These are phyloP conservation scores for Stramonita haemastoma DNA, from an alignment of 2,888 invertebrate species.

Conservation along the genomic window DNA sequence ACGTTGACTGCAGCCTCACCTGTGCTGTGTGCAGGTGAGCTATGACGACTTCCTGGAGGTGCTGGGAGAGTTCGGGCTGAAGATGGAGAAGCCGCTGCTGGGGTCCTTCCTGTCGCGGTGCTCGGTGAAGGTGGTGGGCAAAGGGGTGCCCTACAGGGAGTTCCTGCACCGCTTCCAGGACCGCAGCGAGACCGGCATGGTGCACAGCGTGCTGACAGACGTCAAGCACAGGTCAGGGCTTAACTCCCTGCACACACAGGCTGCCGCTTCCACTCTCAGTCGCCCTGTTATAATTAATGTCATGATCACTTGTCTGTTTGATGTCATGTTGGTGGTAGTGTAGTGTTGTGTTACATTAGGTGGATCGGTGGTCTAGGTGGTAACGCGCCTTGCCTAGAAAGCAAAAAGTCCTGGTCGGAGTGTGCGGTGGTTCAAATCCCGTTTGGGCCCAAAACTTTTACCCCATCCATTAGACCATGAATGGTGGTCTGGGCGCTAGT, in stretches of 20 bases:
- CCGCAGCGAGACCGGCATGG: slow-evolving; percentile 75
- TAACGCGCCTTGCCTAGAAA: too few species aligned
- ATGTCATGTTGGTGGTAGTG: too few species aligned
- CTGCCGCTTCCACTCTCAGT: not conserved
- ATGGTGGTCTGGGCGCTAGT: too few species aligned
- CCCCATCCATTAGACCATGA: too few species aligned
- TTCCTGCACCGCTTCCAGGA: slow-evolving; percentile 77
- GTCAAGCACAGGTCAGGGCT: slow-evolving; percentile 71
- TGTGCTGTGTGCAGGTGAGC: slow-evolving; percentile 60
- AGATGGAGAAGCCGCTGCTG: slow-evolving; percentile 72
- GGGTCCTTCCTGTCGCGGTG: slow-evolving; percentile 76
- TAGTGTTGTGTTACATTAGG: too few species aligned
- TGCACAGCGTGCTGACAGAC: slow-evolving; percentile 74
- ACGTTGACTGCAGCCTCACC: too few species aligned
- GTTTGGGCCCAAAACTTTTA: too few species aligned
- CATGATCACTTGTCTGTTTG: too few species aligned
- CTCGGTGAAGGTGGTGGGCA: slow-evolving; percentile 65
- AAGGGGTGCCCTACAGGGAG: slow-evolving; percentile 74
- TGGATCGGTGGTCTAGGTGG: too few species aligned
- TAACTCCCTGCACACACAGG: not conserved
- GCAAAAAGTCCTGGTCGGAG: too few species aligned
- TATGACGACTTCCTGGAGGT: slow-evolving; percentile 73
- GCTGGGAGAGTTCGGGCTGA: slow-evolving; percentile 67
- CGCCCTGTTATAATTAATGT: too few species aligned
- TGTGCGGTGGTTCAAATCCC: too few species aligned